Conservation (phyloP, 1,140 invertebrate genomes). For the Micrasema minimum region DNA sequence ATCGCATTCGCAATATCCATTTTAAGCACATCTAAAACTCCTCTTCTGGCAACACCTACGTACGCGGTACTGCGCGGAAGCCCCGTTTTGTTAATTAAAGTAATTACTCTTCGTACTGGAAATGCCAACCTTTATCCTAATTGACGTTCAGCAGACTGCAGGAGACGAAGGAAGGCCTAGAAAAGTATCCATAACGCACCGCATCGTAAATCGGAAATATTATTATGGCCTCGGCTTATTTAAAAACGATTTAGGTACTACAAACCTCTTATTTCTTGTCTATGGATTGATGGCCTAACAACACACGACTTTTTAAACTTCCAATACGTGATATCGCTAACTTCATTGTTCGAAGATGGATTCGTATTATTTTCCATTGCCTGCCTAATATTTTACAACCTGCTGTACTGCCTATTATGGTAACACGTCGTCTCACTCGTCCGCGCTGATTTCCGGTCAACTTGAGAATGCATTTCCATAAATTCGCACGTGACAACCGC, state of each 20-base stretch:
- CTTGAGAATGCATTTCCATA: conserved; percentile 4
- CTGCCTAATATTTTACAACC: background rate
- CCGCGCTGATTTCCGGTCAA: conserved; percentile 8
- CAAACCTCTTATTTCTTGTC: too few species aligned
- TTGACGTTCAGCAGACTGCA: conserved; percentile 44
- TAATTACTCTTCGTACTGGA: conserved; percentile 49
- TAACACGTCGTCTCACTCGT: background rate
- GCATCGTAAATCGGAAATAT: background rate
- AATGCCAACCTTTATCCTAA: conserved; percentile 49
- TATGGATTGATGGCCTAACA: too few species aligned
- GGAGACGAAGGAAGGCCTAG: conserved; percentile 3
- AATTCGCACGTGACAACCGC: background rate
- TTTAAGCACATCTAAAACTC: conserved; percentile 51
- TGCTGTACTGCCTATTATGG: background rate
- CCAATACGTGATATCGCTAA: too few species aligned
- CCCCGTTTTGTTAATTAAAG: conserved; percentile 50
- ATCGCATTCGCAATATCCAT: conserved; percentile 51
- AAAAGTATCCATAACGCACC: conserved; percentile 2
- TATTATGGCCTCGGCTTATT: background rate
- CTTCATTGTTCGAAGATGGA: too few species aligned
- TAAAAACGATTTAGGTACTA: too few species aligned
- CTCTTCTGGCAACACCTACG: conserved; percentile 31
- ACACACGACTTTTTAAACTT: too few species aligned
- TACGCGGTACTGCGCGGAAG: conserved; percentile 32
- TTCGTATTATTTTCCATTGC: too few species aligned